These are phyloP conservation scores for Nycticorax nycticorax DNA, from an alignment of 2,113 vertebrate genomes.

Conservation along the genomic window DNA sequence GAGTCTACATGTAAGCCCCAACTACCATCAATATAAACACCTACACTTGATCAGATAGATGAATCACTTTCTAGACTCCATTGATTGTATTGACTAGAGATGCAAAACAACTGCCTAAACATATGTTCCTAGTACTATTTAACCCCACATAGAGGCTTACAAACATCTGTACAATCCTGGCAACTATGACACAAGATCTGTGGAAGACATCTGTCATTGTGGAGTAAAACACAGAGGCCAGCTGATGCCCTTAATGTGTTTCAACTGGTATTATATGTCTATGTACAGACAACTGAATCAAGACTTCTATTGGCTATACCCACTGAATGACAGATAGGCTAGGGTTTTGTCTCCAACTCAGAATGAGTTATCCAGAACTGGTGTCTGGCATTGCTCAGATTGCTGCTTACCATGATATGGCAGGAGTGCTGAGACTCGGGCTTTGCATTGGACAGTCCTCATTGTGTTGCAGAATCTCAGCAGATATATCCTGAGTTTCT, in stretches of 20 bases:
- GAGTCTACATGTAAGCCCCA: background rate
- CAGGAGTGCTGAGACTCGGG: background rate
- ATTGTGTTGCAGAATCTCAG: background rate
- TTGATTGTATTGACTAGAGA: background rate
- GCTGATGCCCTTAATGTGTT: background rate
- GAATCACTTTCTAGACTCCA: background rate
- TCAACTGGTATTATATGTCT: background rate
- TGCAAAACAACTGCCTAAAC: background rate
- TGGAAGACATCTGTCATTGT: background rate
- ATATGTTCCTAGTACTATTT: background rate
- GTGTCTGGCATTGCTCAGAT: background rate
- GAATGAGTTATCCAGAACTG: background rate
- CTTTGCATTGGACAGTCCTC: background rate
- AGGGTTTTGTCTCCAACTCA: background rate
- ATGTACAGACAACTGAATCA: background rate
- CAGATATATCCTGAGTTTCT: background rate
- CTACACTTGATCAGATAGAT: background rate
- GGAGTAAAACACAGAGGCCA: background rate
- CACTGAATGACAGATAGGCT: background rate
- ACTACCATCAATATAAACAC: background rate
- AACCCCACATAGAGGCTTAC: background rate
- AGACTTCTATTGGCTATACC: background rate
- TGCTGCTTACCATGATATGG: rapidly evolving
- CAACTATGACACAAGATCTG: background rate
- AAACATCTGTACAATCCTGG: background rate